A percentile compares a stretch with the other conserved stretches of the same genome.
Evolutionary conservation across 2,113 vertebrate species (phyloP).

Genomic region (Cyprinodon tularosa): DNA sequence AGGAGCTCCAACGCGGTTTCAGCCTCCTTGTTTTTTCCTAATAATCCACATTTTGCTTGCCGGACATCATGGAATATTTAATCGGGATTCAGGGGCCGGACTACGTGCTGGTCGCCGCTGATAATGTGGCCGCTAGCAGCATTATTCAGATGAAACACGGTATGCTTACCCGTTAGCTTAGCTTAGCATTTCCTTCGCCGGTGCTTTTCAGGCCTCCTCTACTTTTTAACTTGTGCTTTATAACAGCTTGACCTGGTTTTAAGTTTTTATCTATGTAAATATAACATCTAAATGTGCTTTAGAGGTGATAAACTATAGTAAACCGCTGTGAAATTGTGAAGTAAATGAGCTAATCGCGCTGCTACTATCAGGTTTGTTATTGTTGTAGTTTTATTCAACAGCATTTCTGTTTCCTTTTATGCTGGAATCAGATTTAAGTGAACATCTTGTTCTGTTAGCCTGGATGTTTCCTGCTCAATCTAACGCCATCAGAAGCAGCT

Average conservation of each 20-base stretch:
- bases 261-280: background rate
- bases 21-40: background rate
- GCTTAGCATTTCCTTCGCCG: constrained; percentile 16
- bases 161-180: constrained; percentile 75
- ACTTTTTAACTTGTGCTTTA: background rate
- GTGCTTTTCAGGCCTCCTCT: background rate
- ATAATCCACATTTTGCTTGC: rapidly evolving
- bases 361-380: background rate
- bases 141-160: constrained; percentile 98
- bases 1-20: background rate
- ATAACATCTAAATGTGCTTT: background rate
- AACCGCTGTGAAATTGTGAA: background rate
- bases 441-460: background rate
- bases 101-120: constrained; percentile 92
- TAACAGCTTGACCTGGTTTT: background rate
- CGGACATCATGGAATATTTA: constrained; percentile 88
- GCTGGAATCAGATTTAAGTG: rapidly evolving
- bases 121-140: constrained; percentile 91
- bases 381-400: background rate
- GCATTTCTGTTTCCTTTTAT: background rate
- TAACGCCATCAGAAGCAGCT: background rate
- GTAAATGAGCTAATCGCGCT: background rate
- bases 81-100: constrained; percentile 94
- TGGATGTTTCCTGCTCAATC: background rate
- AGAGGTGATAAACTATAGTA: background rate